Evolutionary conservation across 2,888 invertebrate genomes (phyloP).

Genomic region (Hyalella azteca): DNA sequence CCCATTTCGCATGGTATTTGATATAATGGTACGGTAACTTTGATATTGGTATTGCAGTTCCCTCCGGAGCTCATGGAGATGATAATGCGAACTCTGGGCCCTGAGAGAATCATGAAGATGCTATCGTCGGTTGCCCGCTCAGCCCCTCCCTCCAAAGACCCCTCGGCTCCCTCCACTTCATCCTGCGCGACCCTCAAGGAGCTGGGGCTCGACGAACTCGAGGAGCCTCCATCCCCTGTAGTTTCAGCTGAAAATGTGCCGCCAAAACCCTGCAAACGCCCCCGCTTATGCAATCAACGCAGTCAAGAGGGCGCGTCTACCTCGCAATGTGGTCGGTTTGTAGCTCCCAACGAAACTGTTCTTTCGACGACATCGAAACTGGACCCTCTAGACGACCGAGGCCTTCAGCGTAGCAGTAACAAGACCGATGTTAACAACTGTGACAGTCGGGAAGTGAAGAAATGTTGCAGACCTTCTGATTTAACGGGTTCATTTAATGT

Average conservation of each 20-base stretch:
- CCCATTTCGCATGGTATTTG: background rate
- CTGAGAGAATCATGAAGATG: background rate
- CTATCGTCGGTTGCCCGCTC: background rate
- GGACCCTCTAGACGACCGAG: too few species aligned
- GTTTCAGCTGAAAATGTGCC: background rate
- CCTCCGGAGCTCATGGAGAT: background rate
- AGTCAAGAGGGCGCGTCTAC: background rate
- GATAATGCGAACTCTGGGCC: background rate
- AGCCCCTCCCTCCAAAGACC: background rate
- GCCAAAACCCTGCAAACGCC: background rate
- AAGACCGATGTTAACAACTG: too few species aligned
- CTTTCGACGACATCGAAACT: background rate
- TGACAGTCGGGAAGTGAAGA: too few species aligned
- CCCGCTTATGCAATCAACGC: background rate
- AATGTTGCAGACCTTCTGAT: too few species aligned
- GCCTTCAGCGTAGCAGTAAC: too few species aligned
- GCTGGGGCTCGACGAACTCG: background rate
- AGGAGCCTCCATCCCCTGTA: background rate
- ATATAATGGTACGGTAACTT: background rate
- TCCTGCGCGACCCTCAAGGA: background rate
- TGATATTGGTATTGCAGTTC: background rate
- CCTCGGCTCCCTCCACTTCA: background rate
- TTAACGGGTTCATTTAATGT: too few species aligned
- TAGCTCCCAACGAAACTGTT: background rate
- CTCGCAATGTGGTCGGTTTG: too few species aligned